Evolutionary conservation across 1,140 invertebrate species (phyloP).

Genomic region (Lineus longissimus): DNA sequence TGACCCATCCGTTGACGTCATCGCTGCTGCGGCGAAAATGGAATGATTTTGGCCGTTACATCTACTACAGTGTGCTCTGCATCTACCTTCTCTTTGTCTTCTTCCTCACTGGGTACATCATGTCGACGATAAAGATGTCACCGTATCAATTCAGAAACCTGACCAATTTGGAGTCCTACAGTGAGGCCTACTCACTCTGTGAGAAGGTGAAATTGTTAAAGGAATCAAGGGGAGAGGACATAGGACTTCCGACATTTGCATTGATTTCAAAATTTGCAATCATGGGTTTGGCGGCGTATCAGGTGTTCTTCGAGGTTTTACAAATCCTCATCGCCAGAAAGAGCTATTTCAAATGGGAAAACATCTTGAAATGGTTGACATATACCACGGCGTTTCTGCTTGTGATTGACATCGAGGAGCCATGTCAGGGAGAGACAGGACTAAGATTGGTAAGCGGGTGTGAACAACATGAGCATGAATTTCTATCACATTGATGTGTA

Average conservation of each 20-base stretch:
- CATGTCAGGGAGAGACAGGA: constrained; percentile 48
- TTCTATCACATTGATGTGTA: too few species aligned
- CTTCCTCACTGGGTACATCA: constrained; percentile 55
- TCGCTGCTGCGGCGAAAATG: constrained; percentile 57
- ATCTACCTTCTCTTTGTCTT: constrained; percentile 56
- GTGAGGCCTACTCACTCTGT: too few species aligned
- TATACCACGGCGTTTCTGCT: constrained; percentile 54
- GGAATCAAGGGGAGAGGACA: too few species aligned
- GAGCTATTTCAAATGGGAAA: constrained; percentile 55
- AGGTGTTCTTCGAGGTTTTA: constrained; percentile 54
- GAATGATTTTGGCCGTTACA: constrained; percentile 53
- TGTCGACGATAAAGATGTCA: constrained; percentile 24
- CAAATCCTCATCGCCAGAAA: constrained; percentile 52
- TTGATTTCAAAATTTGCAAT: constrained; percentile 51
- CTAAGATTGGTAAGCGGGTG: constrained; percentile 39
- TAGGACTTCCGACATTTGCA: constrained; percentile 26
- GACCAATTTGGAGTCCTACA: too few species aligned
- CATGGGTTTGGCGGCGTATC: constrained; percentile 49
- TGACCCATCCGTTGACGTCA: constrained; percentile 56
- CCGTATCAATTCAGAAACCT: too few species aligned
- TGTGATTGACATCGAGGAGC: constrained; percentile 51
- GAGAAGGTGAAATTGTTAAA: too few species aligned
- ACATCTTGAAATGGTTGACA: constrained; percentile 56
- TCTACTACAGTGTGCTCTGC: constrained; percentile 57
- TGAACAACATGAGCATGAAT: too few species aligned